These are phyloP conservation scores for Conus canariensis DNA, from an alignment of 2,888 invertebrate genomes.

Conservation along the genomic window DNA sequence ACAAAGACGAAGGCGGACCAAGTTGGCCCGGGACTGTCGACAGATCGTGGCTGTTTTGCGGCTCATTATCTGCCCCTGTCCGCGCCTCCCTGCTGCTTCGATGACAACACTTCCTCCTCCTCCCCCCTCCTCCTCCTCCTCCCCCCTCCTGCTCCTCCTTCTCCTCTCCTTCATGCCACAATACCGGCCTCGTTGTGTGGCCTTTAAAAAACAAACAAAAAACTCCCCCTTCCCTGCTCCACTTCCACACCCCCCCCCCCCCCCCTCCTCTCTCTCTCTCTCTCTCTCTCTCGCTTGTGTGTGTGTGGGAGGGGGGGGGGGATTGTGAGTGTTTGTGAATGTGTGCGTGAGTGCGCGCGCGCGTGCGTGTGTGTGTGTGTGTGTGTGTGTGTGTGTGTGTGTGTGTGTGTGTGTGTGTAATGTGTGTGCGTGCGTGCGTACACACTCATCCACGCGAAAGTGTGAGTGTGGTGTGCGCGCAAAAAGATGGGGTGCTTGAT, in stretches of 20 bases:
- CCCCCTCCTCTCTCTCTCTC: no score
- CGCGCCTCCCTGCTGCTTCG: constrained; percentile 1
- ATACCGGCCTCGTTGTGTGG: no score
- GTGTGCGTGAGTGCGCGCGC: not conserved
- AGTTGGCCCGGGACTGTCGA: not conserved
- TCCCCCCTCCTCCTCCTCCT: not conserved
- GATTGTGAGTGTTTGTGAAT: no score
- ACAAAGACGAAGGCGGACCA: not conserved
- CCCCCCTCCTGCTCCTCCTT: no score
- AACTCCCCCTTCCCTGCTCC: no score
- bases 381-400: not conserved
- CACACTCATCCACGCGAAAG: not conserved
- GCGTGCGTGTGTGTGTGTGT: not conserved
- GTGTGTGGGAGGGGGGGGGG: not conserved
- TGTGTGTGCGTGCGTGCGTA: not conserved
- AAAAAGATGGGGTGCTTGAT: not conserved
- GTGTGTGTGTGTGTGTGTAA: not conserved
- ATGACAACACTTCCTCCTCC: constrained; percentile 6
- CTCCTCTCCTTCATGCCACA: no score
- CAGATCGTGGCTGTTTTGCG: not conserved
- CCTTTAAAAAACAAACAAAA: no score
- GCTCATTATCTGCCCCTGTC: constrained; percentile 17
- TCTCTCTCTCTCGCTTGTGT: not conserved
- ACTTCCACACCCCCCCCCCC: no score
- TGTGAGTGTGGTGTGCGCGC: not conserved